Conservation (phyloP, 2,888 invertebrate genomes). For the Ellobium chinense region DNA sequence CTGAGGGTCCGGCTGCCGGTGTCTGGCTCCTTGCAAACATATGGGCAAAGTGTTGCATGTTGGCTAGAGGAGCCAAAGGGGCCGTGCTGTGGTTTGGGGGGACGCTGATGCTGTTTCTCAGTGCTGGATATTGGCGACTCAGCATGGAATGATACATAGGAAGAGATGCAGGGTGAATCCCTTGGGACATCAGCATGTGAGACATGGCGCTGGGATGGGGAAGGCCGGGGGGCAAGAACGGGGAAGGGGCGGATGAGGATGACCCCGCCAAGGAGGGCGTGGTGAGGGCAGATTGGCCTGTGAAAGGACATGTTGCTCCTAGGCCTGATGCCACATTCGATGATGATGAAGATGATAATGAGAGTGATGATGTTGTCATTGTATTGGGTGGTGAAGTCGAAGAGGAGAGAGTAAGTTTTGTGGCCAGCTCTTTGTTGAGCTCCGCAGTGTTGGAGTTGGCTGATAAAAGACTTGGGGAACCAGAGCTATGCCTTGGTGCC, state of each 20-base stretch:
- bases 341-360: conserved; percentile 19
- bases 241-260: background rate
- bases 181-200: conserved; percentile 39
- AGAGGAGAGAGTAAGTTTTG: conserved; percentile 37
- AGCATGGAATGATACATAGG: conserved; percentile 50
- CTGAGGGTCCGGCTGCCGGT: background rate
- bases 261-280: conserved; percentile 11
- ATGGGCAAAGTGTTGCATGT: conserved; percentile 50
- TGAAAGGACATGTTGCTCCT: conserved; percentile 1
- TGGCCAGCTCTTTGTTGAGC: conserved; percentile 46
- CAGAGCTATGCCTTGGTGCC: background rate
- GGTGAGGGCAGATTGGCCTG: background rate
- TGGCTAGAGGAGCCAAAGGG: conserved; percentile 16
- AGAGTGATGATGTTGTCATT: background rate
- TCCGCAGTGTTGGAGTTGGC: conserved; percentile 1
- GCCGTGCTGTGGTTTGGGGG: background rate
- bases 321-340: background rate
- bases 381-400: conserved; percentile 12
- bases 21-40: conserved; percentile 33
- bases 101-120: background rate
- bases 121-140: conserved; percentile 29
- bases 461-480: background rate
- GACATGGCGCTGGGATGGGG: conserved; percentile 22
- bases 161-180: conserved; percentile 24
- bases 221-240: conserved; percentile 21